phyloP scores from a whole-genome alignment of 2,797 vertebrate species.

The Rhinoraja longicauda region DNA sequence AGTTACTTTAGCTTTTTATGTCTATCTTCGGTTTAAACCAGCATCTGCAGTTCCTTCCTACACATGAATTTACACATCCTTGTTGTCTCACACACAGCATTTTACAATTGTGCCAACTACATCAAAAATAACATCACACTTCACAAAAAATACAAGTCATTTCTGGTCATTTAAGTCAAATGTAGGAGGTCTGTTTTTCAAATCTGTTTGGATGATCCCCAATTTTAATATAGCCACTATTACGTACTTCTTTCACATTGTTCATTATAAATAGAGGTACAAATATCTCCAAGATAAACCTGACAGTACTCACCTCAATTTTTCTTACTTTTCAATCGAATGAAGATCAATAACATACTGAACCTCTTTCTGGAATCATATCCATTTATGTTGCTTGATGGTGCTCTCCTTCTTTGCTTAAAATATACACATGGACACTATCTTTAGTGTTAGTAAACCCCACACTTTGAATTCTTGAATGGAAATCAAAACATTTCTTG shows the following conservation, averaged over 20 bases:
- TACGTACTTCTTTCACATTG: background rate
- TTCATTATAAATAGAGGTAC: background rate
- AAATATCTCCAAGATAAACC: background rate
- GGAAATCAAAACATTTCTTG: no score
- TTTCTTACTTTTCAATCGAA: background rate
- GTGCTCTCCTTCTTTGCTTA: background rate
- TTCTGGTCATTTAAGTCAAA: background rate
- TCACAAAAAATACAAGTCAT: background rate
- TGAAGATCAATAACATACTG: background rate
- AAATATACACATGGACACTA: no score
- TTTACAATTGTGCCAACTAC: background rate
- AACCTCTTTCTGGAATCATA: background rate
- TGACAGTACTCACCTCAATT: background rate
- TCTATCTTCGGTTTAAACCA: no score
- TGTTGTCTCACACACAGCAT: background rate
- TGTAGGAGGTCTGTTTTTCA: background rate
- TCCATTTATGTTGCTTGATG: background rate
- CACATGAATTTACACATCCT: background rate
- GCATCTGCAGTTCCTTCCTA: no score
- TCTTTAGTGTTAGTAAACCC: no score
- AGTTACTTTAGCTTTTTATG: no score
- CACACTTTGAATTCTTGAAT: no score
- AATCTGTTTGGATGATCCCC: background rate
- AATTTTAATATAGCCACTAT: background rate
- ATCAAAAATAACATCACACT: background rate